A percentile compares a stretch with the other conserved stretches of the same genome.
phyloP scores from a whole-genome alignment of 2,797 vertebrate genomes.

The Oophaga sylvatica region DNA sequence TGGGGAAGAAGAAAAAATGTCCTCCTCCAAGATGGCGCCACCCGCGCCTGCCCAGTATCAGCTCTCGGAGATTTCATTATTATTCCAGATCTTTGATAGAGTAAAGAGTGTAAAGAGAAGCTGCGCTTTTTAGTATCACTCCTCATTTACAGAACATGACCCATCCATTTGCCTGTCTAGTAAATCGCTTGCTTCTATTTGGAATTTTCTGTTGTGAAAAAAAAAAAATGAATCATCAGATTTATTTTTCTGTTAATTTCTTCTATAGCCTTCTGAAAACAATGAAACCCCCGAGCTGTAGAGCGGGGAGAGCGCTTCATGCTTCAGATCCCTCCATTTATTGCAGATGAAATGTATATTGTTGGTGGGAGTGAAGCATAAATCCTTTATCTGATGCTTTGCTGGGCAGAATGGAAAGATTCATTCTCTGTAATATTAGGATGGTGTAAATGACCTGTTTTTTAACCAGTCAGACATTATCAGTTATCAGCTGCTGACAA shows the following conservation, averaged over 20 bases:
- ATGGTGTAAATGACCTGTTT: slow-evolving; percentile 12
- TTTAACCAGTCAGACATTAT: slow-evolving; percentile 23
- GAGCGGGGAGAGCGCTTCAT: slow-evolving; percentile 15
- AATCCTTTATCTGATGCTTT: slow-evolving; percentile 45
- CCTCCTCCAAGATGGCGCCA: too few relatives aligned
- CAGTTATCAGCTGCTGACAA: background rate
- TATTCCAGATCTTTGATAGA: background rate
- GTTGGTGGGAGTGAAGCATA: slow-evolving; percentile 49
- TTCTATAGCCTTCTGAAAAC: slow-evolving; percentile 38
- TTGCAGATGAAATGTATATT: slow-evolving; percentile 56
- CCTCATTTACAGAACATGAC: background rate
- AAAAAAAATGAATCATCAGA: background rate
- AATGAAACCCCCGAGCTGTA: slow-evolving; percentile 15
- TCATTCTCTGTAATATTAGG: slow-evolving; percentile 24
- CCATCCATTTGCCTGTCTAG: background rate
- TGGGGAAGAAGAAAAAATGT: too few relatives aligned
- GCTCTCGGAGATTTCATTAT: too few relatives aligned
- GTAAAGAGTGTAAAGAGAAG: background rate
- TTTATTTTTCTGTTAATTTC: slow-evolving; percentile 35
- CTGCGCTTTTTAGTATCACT: background rate
- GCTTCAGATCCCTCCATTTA: slow-evolving; percentile 32
- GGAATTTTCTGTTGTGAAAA: slow-evolving; percentile 9
- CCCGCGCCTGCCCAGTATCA: too few relatives aligned
- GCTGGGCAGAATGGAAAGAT: slow-evolving; percentile 34
- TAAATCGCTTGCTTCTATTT: slow-evolving; percentile 10